These are phyloP conservation scores for Heliconius congener DNA, from an alignment of 1,140 invertebrate species.

Conservation along the genomic window DNA sequence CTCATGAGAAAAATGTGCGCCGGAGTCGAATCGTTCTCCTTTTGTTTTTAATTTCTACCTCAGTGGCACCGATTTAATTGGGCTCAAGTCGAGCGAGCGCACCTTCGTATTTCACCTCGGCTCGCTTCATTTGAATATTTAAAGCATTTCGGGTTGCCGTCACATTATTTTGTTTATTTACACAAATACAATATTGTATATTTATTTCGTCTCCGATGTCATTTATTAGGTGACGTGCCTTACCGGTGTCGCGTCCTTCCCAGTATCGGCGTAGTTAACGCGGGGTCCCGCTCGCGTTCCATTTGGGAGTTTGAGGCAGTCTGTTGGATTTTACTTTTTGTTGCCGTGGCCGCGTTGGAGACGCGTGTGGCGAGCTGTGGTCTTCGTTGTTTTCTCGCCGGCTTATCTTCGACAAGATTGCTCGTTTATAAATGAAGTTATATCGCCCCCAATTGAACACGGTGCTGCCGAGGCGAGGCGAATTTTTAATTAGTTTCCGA, in stretches of 20 bases:
- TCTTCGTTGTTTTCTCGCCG: conserved; percentile 80
- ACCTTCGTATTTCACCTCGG: conserved; percentile 80
- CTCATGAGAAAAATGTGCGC: conserved; percentile 80
- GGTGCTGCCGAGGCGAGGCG: conserved; percentile 72
- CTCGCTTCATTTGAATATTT: conserved; percentile 81
- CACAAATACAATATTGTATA: conserved; percentile 80
- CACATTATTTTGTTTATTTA: conserved; percentile 78
- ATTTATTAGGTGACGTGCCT: conserved; percentile 80
- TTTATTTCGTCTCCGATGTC: conserved; percentile 71
- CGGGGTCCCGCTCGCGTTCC: conserved; percentile 74
- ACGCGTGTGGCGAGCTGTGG: conserved; percentile 71
- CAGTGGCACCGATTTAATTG: conserved; percentile 81
- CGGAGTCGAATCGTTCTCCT: conserved; percentile 75
- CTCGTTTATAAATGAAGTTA: conserved; percentile 81
- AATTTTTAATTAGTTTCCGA: conserved; percentile 82
- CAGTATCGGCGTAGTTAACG: conserved; percentile 80
- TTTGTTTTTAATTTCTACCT: conserved; percentile 82
- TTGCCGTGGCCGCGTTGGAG: conserved; percentile 54
- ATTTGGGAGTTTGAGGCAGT: conserved; percentile 75
- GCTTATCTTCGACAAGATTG: conserved; percentile 79
- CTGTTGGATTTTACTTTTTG: conserved; percentile 70
- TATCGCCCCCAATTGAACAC: conserved; percentile 77
- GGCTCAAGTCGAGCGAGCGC: conserved; percentile 75
- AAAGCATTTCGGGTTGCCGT: conserved; percentile 76
- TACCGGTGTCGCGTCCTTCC: conserved; percentile 79